These are phyloP conservation scores for Hyppa rectilinea DNA, from an alignment of 2,888 invertebrate genomes.

Conservation along the genomic window DNA sequence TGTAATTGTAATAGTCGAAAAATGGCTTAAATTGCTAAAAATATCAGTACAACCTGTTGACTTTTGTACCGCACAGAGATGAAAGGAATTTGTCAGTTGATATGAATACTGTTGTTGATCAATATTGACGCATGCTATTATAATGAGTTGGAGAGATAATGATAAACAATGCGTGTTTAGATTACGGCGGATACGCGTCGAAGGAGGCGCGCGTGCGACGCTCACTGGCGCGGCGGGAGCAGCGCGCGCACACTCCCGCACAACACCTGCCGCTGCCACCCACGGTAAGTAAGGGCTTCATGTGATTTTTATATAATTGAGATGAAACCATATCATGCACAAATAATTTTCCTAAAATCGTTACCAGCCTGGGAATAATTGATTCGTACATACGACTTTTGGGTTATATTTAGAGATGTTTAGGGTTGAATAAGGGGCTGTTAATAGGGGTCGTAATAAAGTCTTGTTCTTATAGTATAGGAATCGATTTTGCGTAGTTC, in stretches of 20 bases:
- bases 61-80: slow-evolving; percentile 18
- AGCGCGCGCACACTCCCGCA: slow-evolving; percentile 80
- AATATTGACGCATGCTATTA: slow-evolving; percentile 51
- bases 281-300: slow-evolving; percentile 77
- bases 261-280: slow-evolving; percentile 83
- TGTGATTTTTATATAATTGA: slow-evolving; percentile 21
- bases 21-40: slow-evolving; percentile 14
- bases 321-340: slow-evolving; percentile 12
- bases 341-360: slow-evolving; percentile 6
- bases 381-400: slow-evolving; percentile 2
- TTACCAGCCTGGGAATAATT: background rate
- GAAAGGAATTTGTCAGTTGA: slow-evolving; percentile 44
- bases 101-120: slow-evolving; percentile 40
- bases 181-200: slow-evolving; percentile 86
- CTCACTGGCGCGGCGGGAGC: slow-evolving; percentile 82
- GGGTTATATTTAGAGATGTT: slow-evolving; percentile 18
- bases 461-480: background rate
- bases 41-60: slow-evolving; percentile 38
- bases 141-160: slow-evolving; percentile 42
- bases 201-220: slow-evolving; percentile 86
- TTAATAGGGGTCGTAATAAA: too few relatives aligned
- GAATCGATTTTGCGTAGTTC: slow-evolving; percentile 4
- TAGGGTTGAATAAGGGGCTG: background rate
- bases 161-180: slow-evolving; percentile 69
- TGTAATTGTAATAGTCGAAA: slow-evolving; percentile 1